phyloP scores from a whole-genome alignment of 2,113 vertebrate species.

The Colistium nudipinnis region DNA sequence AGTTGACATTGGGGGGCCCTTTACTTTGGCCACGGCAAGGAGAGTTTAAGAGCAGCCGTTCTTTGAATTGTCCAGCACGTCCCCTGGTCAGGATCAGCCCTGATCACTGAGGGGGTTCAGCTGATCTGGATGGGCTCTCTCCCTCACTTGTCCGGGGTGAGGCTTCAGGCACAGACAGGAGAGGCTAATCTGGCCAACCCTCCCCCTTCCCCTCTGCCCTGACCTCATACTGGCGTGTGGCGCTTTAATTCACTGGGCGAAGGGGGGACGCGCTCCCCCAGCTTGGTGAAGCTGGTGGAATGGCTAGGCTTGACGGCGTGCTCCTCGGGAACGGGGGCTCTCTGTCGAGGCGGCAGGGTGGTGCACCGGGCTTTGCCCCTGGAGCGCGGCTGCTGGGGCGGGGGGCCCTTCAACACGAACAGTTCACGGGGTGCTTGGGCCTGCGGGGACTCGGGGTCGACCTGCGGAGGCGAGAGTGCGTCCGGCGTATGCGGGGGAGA shows the following conservation, averaged over 20 bases:
- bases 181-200: slow-evolving; percentile 60
- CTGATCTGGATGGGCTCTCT: slow-evolving; percentile 21
- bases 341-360: slow-evolving; percentile 76
- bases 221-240: slow-evolving; percentile 67
- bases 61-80: slow-evolving; percentile 44
- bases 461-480: slow-evolving; percentile 22
- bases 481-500: slow-evolving; percentile 10
- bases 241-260: slow-evolving; percentile 75
- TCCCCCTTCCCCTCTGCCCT: slow-evolving; percentile 24
- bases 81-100: slow-evolving; percentile 20
- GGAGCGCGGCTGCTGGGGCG: slow-evolving; percentile 64
- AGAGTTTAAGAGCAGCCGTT: slow-evolving; percentile 40
- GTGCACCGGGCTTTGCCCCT: slow-evolving; percentile 74
- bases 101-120: slow-evolving; percentile 34
- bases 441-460: slow-evolving; percentile 26
- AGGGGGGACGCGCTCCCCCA: slow-evolving; percentile 66
- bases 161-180: slow-evolving; percentile 58
- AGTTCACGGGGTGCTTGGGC: slow-evolving; percentile 68
- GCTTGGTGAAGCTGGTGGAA: slow-evolving; percentile 77
- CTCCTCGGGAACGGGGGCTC: slow-evolving; percentile 56
- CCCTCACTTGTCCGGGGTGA: slow-evolving; percentile 32
- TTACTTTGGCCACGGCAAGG: slow-evolving; percentile 18
- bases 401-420: slow-evolving; percentile 72
- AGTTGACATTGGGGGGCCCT: slow-evolving; percentile 11
- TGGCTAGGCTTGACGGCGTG: slow-evolving; percentile 68